Percentiles rank a stretch among this genome's conserved stretches.
Conservation (phyloP, 2,888 invertebrate species). For the Ochropleura leucogaster region DNA sequence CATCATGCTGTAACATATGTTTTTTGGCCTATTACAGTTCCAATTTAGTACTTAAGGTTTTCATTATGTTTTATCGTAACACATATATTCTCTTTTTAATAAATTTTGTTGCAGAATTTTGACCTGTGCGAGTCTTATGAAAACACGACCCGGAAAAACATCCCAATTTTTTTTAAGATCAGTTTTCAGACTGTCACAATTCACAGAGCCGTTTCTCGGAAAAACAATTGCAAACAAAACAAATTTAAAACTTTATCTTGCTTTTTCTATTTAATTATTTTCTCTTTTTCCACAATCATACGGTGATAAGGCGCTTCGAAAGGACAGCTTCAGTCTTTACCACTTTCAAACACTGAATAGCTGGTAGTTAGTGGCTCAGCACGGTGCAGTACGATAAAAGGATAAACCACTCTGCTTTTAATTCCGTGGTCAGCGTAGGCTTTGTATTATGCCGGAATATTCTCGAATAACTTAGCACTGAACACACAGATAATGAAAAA, state of each 20-base stretch:
- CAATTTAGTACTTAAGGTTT: too few relatives aligned
- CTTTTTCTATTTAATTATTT: too few relatives aligned
- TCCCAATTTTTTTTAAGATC: not conserved
- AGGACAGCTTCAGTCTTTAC: conserved; percentile 9
- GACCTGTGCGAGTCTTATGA: not conserved
- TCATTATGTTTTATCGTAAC: too few relatives aligned
- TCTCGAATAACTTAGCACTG: conserved; percentile 24
- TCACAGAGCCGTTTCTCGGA: not conserved
- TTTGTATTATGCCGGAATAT: conserved; percentile 37
- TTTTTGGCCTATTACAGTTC: too few relatives aligned
- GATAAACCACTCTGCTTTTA: conserved; percentile 52
- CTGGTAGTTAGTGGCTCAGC: conserved; percentile 5
- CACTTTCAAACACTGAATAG: conserved; percentile 26
- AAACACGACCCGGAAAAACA: not conserved
- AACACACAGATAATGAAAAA: conserved; percentile 36
- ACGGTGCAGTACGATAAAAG: conserved; percentile 50
- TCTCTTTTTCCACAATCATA: not conserved
- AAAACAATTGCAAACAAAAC: not conserved
- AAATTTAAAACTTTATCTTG: not conserved
- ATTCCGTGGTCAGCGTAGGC: conserved; percentile 31
- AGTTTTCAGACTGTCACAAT: not conserved
- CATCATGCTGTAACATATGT: too few relatives aligned
- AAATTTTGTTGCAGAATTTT: too few relatives aligned
- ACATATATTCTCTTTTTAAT: too few relatives aligned
- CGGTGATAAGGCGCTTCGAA: not conserved